These are phyloP conservation scores for Mesochorus sp. DNA, from an alignment of 2,888 invertebrate genomes.

Conservation along the genomic window DNA sequence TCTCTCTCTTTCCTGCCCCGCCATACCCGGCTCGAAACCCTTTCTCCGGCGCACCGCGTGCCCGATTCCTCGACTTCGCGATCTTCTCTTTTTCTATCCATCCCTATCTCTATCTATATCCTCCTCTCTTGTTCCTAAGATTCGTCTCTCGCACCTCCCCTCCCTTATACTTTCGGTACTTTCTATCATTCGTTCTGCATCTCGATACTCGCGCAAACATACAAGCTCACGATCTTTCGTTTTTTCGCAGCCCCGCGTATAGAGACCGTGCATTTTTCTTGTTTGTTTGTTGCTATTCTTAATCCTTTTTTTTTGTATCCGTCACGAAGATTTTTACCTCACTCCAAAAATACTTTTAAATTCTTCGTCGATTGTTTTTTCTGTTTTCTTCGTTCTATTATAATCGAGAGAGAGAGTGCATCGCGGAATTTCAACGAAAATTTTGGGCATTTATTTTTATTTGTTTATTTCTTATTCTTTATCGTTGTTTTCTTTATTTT, in stretches of 20 bases:
- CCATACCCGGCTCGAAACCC: conserved; percentile 60
- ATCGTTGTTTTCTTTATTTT: too few species aligned
- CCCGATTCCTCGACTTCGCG: conserved; percentile 61
- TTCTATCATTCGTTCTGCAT: conserved; percentile 50
- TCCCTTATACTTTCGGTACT: conserved; percentile 22
- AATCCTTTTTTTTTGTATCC: too few species aligned
- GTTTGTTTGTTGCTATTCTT: conserved; percentile 43
- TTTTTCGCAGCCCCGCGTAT: not conserved
- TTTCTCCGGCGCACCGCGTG: conserved; percentile 63
- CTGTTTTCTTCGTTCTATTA: conserved; percentile 50
- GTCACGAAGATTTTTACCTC: conserved; percentile 41
- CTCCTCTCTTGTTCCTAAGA: conserved; percentile 32
- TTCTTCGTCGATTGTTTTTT: conserved; percentile 14
- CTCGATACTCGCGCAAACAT: conserved; percentile 34
- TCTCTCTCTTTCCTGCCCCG: conserved; percentile 55
- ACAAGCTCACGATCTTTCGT: conserved; percentile 18
- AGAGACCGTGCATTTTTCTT: conserved; percentile 6
- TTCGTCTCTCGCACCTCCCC: conserved; percentile 4
- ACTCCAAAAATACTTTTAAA: conserved; percentile 17
- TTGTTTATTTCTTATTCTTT: too few species aligned
- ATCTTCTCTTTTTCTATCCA: conserved; percentile 43
- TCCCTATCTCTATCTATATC: conserved; percentile 44
- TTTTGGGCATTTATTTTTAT: too few species aligned
- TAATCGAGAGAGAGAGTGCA: conserved; percentile 47
- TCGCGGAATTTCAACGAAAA: conserved; percentile 40